Base-by-base conservation (phyloP, 1,140 invertebrate genomes). In the Whitmania pigra region DNA sequence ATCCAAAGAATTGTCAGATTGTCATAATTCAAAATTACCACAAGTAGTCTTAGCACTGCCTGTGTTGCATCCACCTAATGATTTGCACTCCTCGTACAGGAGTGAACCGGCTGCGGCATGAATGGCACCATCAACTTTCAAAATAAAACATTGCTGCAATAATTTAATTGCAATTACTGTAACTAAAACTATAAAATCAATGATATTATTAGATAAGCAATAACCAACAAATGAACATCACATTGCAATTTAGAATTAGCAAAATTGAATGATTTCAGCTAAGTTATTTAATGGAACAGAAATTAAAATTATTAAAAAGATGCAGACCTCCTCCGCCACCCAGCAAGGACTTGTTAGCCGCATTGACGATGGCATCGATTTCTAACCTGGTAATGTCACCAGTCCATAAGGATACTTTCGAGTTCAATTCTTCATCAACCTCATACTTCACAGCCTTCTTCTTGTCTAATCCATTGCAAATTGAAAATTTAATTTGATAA, bases 281-380 rank as follows among this genome's bases (percentile, higher is more conserved):
- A 13, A 13, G 22, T 18, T 25, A 31, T 63, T 25, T 22, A 63
- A 63, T 25, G 29, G 20, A 63, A 13, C 9, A 25, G 22, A 63
- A 63, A 63, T 63, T 31, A 63, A 11, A 15, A 7, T 49, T 49
- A 49, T 49, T 13, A 22, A 63, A 63, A 25, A 9, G 9, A 17
- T 4, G 18, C 20, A 25, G 22, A 83, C 83, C 84, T 84, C 92
- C 92, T 49, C 90, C 91, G 40, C 92, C 92, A 55, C 90, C 91
- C 25, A 86, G 79, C 40, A 96, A 82, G 18, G 80, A 80, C 9
- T 85, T 86, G 82, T 96, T 95, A 1, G 93, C 92, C 67, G 92
- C 93, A 86, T 95, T 96, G 0, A 93, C 91, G 78, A 96, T 93
- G 4, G 87, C 90, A 85, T 94, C 92, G 72, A 94, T 86, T 85